A percentile compares a stretch with the other conserved stretches of the same genome.
Evolutionary conservation across 1,140 invertebrate genomes (phyloP).

Genomic region (Scaptomyza hsui): DNA sequence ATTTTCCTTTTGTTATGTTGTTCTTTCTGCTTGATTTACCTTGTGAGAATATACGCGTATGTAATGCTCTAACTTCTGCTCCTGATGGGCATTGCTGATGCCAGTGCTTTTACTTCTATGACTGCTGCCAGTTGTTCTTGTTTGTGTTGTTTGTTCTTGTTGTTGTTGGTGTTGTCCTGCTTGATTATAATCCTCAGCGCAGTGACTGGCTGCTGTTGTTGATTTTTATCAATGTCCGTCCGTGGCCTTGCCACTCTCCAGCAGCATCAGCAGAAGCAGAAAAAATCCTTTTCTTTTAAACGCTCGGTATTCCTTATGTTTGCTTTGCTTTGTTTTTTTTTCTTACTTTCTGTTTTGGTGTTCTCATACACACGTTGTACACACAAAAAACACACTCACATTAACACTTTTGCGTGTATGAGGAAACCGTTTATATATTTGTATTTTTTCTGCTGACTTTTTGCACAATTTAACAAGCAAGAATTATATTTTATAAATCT

Average conservation of each 20-base stretch:
- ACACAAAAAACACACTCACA: not conserved
- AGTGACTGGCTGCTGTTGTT: constrained; percentile 3
- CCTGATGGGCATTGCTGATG: constrained; percentile 35
- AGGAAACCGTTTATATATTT: not conserved
- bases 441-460: not conserved
- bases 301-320: not conserved
- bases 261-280: not conserved
- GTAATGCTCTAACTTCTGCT: constrained; percentile 9
- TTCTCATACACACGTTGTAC: not conserved
- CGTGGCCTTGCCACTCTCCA: not conserved
- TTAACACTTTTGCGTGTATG: not conserved
- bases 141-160: constrained; percentile 36
- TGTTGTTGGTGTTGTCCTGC: constrained; percentile 40
- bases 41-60: constrained; percentile 35
- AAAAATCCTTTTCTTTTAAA: not conserved
- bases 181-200: constrained; percentile 58
- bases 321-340: not conserved
- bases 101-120: constrained; percentile 40
- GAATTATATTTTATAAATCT: constrained; percentile 3
- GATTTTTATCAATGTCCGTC: constrained; percentile 9
- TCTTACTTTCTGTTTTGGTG: not conserved
- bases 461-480: not conserved
- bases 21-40: constrained; percentile 63
- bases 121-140: constrained; percentile 15
- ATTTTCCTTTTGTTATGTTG: constrained; percentile 22